These are phyloP conservation scores for Chymomyza procnemis DNA, from an alignment of 2,888 invertebrate species.

Conservation along the genomic window DNA sequence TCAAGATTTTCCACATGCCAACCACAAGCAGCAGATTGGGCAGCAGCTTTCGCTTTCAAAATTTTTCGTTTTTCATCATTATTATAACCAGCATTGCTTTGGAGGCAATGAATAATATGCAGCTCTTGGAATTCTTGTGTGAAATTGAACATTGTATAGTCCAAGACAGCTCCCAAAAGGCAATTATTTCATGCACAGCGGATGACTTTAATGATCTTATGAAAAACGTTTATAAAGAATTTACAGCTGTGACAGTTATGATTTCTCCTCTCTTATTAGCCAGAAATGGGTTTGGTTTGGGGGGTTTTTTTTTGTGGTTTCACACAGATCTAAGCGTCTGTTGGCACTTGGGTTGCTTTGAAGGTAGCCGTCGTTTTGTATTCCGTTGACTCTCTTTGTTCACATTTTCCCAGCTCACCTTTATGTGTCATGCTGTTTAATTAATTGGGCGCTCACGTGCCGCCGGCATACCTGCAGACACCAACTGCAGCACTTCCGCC, in stretches of 20 bases:
- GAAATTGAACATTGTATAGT: not conserved
- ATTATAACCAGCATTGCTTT: slow-evolving; percentile 2
- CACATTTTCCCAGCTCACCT: not conserved
- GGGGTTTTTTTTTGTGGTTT: too few relatives aligned
- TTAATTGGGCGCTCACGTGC: slow-evolving; percentile 19
- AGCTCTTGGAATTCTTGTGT: not conserved
- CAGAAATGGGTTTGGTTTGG: not conserved
- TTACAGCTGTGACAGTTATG: slow-evolving; percentile 34
- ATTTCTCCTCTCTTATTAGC: slow-evolving; percentile 22
- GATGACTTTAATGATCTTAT: not conserved
- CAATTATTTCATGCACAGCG: not conserved
- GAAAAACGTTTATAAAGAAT: slow-evolving; percentile 8
- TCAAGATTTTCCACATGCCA: slow-evolving; percentile 8
- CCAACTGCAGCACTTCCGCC: slow-evolving; percentile 13
- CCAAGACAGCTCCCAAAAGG: not conserved
- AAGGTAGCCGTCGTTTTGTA: slow-evolving; percentile 32
- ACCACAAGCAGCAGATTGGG: not conserved
- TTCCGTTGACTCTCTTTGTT: not conserved
- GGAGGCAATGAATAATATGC: not conserved
- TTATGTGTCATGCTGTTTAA: slow-evolving; percentile 16
- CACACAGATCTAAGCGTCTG: not conserved
- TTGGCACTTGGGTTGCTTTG: slow-evolving; percentile 1
- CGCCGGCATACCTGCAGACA: not conserved
- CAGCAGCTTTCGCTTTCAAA: slow-evolving; percentile 44
- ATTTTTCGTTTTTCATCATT: not conserved